Evolutionary conservation across 2,888 invertebrate genomes (phyloP), one percentile per base, ranked within the genome.

Genomic region (Parascotia fuliginaria): DNA sequence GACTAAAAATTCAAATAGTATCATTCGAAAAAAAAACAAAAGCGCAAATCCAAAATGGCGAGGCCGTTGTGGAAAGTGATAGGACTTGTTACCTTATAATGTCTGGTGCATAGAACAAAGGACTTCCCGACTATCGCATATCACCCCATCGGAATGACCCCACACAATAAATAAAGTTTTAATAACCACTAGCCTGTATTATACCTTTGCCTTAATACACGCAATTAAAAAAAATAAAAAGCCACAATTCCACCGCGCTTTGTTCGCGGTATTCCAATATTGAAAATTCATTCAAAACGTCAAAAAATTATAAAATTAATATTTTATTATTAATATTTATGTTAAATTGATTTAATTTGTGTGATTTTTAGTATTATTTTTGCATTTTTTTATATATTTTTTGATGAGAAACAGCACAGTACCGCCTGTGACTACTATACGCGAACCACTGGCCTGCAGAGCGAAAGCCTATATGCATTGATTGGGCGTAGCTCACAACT

Each of bases 391-490:
- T 70, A 70, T 69, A 69, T 76, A 70, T 76, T 69, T 77, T 65
- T 57, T 68, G 50, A 42, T 32, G 29, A 45, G 32, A 40, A 53
- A 49, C 55, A 45, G 53, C 61, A 70, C 76, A 63, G 69, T 64
- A 84, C 88, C 86, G 81, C 73, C 74, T 63, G 61, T 55, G 42
- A 31, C 24, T 66, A 77, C 67, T 61, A 66, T 60, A 59, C 83
- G 77, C 83, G 85, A 73, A 75, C 84, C 76, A 91, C 90, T 91
- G 73, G 81, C 77, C 79, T 87, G 89, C 89, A 89, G 87, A 78
- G 73, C 78, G 69, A 67, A 76, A 80, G 81, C 81, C 81, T 83
- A 78, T 83, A 80, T 89, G 89, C 91, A 92, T 92, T 89, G 91
- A 91, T 91, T 91, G 81, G 90, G 85, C 86, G 89, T 80, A 91